phyloP scores from a whole-genome alignment of 2,888 invertebrate genomes.

The Syrista parreyssii region DNA sequence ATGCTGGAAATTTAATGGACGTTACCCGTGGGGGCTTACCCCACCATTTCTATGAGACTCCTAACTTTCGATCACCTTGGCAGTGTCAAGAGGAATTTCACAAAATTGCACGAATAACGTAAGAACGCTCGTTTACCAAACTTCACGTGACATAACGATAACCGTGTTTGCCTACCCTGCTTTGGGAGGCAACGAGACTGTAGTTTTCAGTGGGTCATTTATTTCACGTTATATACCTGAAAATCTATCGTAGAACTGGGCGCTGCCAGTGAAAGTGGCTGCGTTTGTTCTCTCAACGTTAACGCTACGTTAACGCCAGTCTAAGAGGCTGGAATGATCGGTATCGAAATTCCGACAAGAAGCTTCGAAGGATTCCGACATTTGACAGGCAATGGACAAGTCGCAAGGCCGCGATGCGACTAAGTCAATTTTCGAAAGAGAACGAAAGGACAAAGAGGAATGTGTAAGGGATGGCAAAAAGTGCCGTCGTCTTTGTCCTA shows the following conservation, averaged over 20 bases:
- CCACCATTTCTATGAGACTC: not conserved
- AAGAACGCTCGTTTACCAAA: slow-evolving; percentile 1
- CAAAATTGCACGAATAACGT: not conserved
- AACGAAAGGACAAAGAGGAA: not conserved
- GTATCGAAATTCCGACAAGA: not conserved
- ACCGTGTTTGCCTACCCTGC: not conserved
- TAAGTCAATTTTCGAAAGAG: not conserved
- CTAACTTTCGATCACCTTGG: slow-evolving; percentile 9
- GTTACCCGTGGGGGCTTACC: not conserved
- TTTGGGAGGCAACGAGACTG: not conserved
- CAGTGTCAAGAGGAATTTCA: not conserved
- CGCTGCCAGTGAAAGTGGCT: slow-evolving; percentile 16
- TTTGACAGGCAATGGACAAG: not conserved
- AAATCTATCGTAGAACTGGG: slow-evolving; percentile 4
- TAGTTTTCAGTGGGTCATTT: not conserved
- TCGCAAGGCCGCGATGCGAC: not conserved
- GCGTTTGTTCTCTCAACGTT: slow-evolving; percentile 12
- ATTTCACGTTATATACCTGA: slow-evolving; percentile 16
- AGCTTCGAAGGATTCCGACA: not conserved
- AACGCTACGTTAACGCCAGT: not conserved
- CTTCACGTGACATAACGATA: not conserved
- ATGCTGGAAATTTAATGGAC: not conserved
- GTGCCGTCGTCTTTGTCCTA: too few species aligned
- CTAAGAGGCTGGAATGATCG: not conserved
- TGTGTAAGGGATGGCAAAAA: not conserved